These are phyloP conservation scores for Callionymus lyra DNA, from an alignment of 2,113 vertebrate genomes.

Conservation along the genomic window DNA sequence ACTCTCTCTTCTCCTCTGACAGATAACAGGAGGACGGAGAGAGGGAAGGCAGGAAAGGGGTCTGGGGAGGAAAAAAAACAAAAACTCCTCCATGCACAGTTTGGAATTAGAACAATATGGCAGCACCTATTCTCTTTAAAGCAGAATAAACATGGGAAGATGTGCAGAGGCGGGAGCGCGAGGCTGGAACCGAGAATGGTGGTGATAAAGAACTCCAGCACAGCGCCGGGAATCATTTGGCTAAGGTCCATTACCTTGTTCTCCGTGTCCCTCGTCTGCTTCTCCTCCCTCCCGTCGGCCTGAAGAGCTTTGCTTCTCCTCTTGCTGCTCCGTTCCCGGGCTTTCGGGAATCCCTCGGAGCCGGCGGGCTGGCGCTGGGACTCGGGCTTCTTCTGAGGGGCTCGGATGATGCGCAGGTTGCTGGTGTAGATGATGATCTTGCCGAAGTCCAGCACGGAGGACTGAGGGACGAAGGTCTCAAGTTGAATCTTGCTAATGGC, in stretches of 20 bases:
- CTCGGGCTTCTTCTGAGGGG: constrained; percentile 73
- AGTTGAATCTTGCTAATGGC: too few relatives aligned
- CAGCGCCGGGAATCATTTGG: constrained; percentile 30
- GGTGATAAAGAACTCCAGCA: constrained; percentile 22
- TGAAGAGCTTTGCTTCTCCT: constrained; percentile 30
- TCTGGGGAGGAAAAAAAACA: constrained; percentile 8
- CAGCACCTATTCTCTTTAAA: constrained; percentile 5
- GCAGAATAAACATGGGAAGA: constrained; percentile 5
- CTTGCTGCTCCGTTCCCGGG: constrained; percentile 37
- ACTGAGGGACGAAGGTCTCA: constrained; percentile 41
- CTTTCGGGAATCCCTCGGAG: constrained; percentile 50
- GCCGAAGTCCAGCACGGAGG: constrained; percentile 83
- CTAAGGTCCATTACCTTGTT: constrained; percentile 46
- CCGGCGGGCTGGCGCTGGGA: constrained; percentile 57
- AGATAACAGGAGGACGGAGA: constrained; percentile 42
- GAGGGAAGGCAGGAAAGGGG: constrained; percentile 10
- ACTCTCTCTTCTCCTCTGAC: constrained; percentile 48
- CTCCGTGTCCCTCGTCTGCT: constrained; percentile 20
- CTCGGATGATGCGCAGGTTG: constrained; percentile 88
- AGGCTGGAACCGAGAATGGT: constrained; percentile 7
- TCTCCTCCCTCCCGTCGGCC: constrained; percentile 31
- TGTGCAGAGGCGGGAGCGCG: constrained; percentile 1
- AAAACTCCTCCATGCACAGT: constrained; percentile 6
- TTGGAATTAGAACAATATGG: constrained; percentile 9
- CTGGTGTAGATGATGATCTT: constrained; percentile 98